Conservation (phyloP, 2,113 vertebrate species). For the Ictalurus furcatus region DNA sequence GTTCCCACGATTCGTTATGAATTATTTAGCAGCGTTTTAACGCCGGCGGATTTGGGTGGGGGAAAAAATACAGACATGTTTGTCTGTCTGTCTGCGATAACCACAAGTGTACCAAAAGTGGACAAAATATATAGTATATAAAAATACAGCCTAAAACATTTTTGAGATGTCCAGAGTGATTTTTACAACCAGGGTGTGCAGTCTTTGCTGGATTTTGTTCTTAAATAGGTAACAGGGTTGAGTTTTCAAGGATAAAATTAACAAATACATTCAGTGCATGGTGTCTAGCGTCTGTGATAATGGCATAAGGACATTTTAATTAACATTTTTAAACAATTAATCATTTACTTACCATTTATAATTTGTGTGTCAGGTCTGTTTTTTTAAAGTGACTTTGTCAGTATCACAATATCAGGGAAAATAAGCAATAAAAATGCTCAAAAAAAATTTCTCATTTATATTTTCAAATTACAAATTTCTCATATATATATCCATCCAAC, state of each 20-base stretch:
- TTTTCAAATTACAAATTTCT: too few species aligned
- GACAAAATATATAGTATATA: not conserved
- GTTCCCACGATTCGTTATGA: conserved; percentile 19
- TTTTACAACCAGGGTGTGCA: not conserved
- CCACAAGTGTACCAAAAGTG: not conserved
- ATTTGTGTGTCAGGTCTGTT: not conserved
- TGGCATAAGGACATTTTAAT: not conserved
- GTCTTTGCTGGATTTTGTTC: not conserved
- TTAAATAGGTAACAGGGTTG: not conserved
- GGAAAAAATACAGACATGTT: not conserved
- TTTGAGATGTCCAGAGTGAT: not conserved
- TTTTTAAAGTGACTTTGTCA: not conserved
- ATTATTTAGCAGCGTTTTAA: conserved; percentile 38
- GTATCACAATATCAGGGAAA: not conserved
- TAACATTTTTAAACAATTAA: not conserved
- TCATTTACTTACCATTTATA: not conserved
- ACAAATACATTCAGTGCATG: not conserved
- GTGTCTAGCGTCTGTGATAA: not conserved
- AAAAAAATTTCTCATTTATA: too few species aligned
- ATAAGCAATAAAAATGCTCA: not conserved
- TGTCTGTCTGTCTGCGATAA: not conserved
- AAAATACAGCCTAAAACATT: not conserved
- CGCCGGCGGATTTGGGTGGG: not conserved
- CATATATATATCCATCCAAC: too few species aligned
- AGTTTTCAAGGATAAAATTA: not conserved